These are phyloP conservation scores for Peromyscus nudipes DNA, from an alignment of 2,797 vertebrate species.

Conservation along the genomic window DNA sequence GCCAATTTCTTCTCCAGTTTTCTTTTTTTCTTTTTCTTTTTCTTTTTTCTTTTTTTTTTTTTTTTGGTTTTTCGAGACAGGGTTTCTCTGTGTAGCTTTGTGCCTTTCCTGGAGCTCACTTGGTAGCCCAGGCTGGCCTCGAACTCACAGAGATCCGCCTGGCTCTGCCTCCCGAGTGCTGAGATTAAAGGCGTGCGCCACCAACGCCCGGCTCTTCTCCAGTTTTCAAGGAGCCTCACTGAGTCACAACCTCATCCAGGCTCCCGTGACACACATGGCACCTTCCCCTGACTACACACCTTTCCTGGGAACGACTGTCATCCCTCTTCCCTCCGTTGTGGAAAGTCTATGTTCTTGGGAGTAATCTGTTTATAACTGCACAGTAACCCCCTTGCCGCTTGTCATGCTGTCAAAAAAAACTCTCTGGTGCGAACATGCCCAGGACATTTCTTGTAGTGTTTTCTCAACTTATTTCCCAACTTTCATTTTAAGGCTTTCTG, in stretches of 20 bases:
- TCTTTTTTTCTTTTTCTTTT: too few relatives aligned
- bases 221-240: not conserved
- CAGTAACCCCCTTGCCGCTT: not conserved
- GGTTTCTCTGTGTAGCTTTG: too few relatives aligned
- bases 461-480: not conserved
- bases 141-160: too few relatives aligned
- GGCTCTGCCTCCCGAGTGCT: too few relatives aligned
- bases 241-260: not conserved
- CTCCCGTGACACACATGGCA: not conserved
- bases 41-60: too few relatives aligned
- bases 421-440: not conserved
- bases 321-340: not conserved
- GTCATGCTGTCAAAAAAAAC: not conserved
- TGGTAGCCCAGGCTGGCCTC: too few relatives aligned
- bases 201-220: too few relatives aligned
- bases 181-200: too few relatives aligned
- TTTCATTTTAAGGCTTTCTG: slow-evolving; percentile 18
- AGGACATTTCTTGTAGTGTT: not conserved
- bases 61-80: too few relatives aligned
- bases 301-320: not conserved
- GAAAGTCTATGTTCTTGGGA: not conserved
- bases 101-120: too few relatives aligned
- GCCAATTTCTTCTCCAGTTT: not conserved
- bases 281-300: not conserved
- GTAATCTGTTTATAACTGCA: not conserved